Evolutionary conservation across 2,113 vertebrate genomes (phyloP), one percentile per base, ranked within the genome.

Genomic region (Bubo scandiacus): DNA sequence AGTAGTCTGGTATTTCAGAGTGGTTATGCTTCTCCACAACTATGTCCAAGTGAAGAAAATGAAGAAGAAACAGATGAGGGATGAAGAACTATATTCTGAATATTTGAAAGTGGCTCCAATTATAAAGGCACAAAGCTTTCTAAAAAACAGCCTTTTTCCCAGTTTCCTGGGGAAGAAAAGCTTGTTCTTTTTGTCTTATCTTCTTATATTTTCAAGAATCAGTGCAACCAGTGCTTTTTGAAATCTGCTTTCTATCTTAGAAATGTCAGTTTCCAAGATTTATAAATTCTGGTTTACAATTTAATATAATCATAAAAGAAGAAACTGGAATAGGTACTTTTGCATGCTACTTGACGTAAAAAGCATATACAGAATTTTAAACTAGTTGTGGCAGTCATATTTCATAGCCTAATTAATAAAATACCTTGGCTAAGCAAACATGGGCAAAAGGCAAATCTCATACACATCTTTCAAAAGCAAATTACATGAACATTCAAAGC

Each of bases 1-100:
- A 72, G 55, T 14, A 96, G 79, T 95, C 94, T 96, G 92, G 83
- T 88, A 96, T 97, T 98, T 96, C 81, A 83, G 68, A 94, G 92
- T 15, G 42, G 57, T 93, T 96, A 84, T 54, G 62, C 61, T 97
- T 96, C 96, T 97, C 97, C 96, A 91, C 74, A 95, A 51, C 54
- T 96, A 96, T 95, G 97, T 96, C 92, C 19, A 45, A 97, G 77
- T 32, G 54, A 91, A 96, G 92, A 62, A 96, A 92, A 22, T 36
- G 29, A 88, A 96, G 59, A 96, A 98, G 78, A 97, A 97, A 94
- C 62, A 97, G 75, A 96, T 75, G 84, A 91, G 68, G 70, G 79
- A 92, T 79, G 43, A 65, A 86, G 30, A 94, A 88, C 73, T 45
- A 9, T 65, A 93, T 90, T 96, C 90, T 91, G 72, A 93, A 91